A percentile compares a stretch with the other conserved stretches of the same genome.
Conservation (phyloP, 2,113 vertebrate species). For the Ia io region DNA sequence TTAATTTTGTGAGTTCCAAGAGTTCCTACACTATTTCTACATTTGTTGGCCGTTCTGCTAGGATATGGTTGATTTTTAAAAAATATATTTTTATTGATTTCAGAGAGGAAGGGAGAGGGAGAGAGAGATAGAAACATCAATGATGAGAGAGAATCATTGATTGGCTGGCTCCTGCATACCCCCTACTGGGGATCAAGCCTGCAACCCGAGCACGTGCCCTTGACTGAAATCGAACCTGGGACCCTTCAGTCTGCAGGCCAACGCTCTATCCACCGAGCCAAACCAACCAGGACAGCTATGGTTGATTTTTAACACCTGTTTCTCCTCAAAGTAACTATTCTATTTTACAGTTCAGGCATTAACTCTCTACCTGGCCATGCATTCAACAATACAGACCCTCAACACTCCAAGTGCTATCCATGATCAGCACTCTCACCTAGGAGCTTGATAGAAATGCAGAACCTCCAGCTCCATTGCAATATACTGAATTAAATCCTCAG, state of each 20-base stretch:
- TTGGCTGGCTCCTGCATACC: no score
- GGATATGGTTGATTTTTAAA: background rate
- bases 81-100: no score
- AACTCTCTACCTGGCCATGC: background rate
- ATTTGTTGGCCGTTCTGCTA: background rate
- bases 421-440: background rate
- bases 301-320: background rate
- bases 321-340: background rate
- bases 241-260: no score
- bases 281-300: no score
- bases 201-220: no score
- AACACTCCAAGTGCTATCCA: background rate
- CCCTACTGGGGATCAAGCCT: no score
- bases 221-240: no score
- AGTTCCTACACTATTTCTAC: background rate
- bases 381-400: background rate
- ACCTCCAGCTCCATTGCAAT: background rate
- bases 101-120: no score
- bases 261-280: no score
- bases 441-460: background rate
- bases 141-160: no score
- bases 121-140: no score
- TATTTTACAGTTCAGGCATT: background rate
- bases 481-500: background rate
- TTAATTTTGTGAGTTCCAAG: background rate